Evolutionary conservation across 2,113 vertebrate species (phyloP), one percentile per base, ranked within the genome.

Genomic region (Oncorhynchus tshawytscha): DNA sequence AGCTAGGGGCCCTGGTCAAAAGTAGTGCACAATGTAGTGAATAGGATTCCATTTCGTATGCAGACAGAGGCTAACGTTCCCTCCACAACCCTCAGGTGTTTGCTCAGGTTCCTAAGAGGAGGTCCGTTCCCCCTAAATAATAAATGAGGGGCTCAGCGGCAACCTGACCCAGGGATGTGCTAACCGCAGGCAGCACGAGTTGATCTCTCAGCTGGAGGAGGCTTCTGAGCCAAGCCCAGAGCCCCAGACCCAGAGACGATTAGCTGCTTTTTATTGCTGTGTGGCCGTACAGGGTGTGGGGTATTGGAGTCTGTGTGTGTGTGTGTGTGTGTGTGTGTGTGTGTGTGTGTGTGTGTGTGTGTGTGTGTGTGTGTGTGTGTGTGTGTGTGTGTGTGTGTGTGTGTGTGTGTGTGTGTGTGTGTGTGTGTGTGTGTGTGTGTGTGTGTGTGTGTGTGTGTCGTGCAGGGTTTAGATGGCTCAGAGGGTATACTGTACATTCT

Each of bases 141-240:
- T 72, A 86, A 82, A 81, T 70, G 71, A 25, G 79, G 77, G 71
- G 22, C 51, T 75, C 62, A 25, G 75, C 71, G 67, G 71, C 4
- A 18, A 79, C 49, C 27, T 9, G 51, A 27, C 70, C 6, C 16
- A 67, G 54, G 67, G 48, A 65, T 39, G 27, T 78, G 69, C 78
- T 79, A 83, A 88, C 80, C 85, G 66, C 90, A 86, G 78, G 72
- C 67, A 78, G 79, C 70, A 68, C 2, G 1, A 77, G 39, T 39
- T 64, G 25, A 88, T 86, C 84, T 82, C 78, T 78, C 54, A 74
- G 79, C 73, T 80, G 60, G 70, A 78, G 57, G 74, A 81, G 20
- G 70, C 69, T 89, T 84, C 11, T 84, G 71, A 75, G 45, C 25
- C 8, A 11, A 80, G 70, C 70, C 59, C 49, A 80, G 66, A 34